Base-by-base conservation (phyloP, 2,888 invertebrate genomes). In the Calameuta idolon region DNA sequence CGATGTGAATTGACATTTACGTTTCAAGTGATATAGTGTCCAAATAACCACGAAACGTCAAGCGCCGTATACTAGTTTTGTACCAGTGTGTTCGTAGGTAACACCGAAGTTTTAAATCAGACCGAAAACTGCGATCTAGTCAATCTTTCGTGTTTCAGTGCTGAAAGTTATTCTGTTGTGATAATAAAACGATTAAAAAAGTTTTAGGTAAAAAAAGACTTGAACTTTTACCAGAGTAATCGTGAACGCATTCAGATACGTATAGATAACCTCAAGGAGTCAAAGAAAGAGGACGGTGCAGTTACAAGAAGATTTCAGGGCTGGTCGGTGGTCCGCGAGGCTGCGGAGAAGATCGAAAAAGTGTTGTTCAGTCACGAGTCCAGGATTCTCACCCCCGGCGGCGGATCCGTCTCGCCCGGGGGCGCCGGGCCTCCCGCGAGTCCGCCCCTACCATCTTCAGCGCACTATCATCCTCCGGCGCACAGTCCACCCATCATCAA, bases 381-480 rank as follows among this genome's bases (percentile, higher is more conserved):
- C 91, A 91, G 91, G 89, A 91, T 91, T 90, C 91, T 90, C 88
- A 90, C 90, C 89, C 90, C 90, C 89, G 89, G 90, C 86, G 89
- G 89, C 85, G 89, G 88, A 83, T 85, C 86, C 85, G 87, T 90
- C 87, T 90, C 90, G 85, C 90, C 90, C 87, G 90, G 90, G 88
- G 90, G 89, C 89, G 88, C 89, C 85, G 90, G 89, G 86, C 90
- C 90, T 85, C 90, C 90, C 87, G 88, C 90, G 89, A 90, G 90
- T 85, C 89, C 90, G 82, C 84, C 90, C 81, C 85, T 89, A 84
- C 89, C 90, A 82, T 83, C 90, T 81, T 85, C 89, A 84, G 87
- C 86, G 84, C 89, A 89, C 76, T 90, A 90, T 85, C 90, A 86
- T 85, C 87, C 89, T 79, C 81, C 90, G 31, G 78, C 87, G 80